phyloP scores from a whole-genome alignment of 2,113 vertebrate genomes.

The Dascyllus trimaculatus region DNA sequence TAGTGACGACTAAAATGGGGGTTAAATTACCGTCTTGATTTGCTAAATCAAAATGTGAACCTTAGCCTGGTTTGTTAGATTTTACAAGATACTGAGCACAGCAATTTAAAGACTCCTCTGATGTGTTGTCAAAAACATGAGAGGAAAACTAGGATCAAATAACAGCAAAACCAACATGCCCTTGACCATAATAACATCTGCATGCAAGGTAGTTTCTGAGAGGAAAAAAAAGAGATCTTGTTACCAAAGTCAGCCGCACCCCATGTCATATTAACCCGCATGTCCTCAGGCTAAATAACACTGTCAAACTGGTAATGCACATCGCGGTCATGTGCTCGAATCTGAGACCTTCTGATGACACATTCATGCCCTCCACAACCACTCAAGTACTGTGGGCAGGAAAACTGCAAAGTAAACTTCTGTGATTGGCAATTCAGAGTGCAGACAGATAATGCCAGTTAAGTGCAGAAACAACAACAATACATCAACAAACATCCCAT shows the following conservation, averaged over 20 bases:
- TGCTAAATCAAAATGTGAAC: not conserved
- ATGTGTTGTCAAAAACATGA: not conserved
- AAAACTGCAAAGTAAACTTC: not conserved
- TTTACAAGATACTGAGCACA: not conserved
- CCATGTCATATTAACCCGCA: not conserved
- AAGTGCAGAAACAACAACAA: not conserved
- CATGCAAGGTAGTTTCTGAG: not conserved
- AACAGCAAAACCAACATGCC: not conserved
- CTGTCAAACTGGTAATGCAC: conserved; percentile 6
- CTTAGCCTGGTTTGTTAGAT: not conserved
- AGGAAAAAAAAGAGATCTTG: not conserved
- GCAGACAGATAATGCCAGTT: not conserved
- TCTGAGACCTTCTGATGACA: not conserved
- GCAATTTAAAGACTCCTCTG: not conserved
- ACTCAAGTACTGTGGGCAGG: not conserved
- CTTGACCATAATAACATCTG: not conserved
- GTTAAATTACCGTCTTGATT: not conserved
- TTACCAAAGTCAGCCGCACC: not conserved
- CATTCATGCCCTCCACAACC: not conserved
- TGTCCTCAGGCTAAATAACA: not conserved
- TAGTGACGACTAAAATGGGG: too few species aligned
- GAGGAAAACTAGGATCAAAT: not conserved
- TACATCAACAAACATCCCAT: not conserved
- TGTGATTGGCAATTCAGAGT: not conserved
- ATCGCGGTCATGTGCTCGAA: not conserved